Base-by-base conservation (phyloP, 23 tunicate genomes). In the Trididemnum nubilum region DNA sequence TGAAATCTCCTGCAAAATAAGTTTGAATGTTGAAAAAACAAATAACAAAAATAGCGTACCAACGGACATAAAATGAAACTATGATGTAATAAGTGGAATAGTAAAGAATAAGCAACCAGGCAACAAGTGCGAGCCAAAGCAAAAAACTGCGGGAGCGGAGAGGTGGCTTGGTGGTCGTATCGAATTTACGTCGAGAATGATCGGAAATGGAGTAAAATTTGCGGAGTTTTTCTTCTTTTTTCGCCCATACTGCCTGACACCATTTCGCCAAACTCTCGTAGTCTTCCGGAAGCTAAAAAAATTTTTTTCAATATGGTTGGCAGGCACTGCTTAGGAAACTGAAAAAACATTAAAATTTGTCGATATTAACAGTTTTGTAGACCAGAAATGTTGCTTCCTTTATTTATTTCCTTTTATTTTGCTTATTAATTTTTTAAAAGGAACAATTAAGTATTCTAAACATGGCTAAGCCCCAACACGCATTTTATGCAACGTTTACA, bases 151-250 rank as follows among this genome's bases (percentile, higher is more conserved):
- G 64, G 28, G 85, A 34, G 22, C 79, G 59, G 23, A 66, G 71
- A 2, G 78, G 77, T 23, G 90, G 90, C 1, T 24, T 60, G 34
- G 60, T 81, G 4, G 44, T 67, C 32, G 78, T 36, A 30, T 87
- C 31, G 59, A 91, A 91, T 61, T 54, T 69, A 19, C 97, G 84
- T 34, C 54, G 31, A n/a, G 80, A 34, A 19, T 65, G 64, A 31
- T 51, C 33, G 31, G 60, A 39, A 33, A 71, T 87, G 31, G 83
- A 64, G 36, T 91, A 91, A 34, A 38, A 91, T n/a, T 83, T 38
- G 19, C 78, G 69, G n/a, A 91, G 72, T 35, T 60, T 49, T 35
- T 81, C 77, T 77, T 91, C 97, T 58, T 91, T 91, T 36, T 91
- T 81, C 19, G 19, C 64, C 97, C 97, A 91, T 30, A 71, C 30